phyloP scores from a whole-genome alignment of 2,113 vertebrate genomes.

The Gambusia holbrooki region DNA sequence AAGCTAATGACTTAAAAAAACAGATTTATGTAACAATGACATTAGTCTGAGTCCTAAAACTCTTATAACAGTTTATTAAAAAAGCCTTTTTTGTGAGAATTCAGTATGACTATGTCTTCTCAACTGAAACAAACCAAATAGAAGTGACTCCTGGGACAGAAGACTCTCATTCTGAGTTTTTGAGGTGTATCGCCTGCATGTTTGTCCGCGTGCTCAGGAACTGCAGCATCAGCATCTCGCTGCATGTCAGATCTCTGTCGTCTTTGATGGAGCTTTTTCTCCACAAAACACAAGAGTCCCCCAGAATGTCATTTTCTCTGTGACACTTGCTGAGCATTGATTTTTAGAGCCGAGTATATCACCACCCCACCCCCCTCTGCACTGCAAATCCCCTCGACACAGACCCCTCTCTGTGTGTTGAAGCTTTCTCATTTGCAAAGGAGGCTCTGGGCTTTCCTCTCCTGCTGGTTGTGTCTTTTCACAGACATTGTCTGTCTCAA shows the following conservation, averaged over 20 bases:
- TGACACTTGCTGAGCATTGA: constrained; percentile 1
- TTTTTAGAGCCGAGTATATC: not conserved
- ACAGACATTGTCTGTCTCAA: not conserved
- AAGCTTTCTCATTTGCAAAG: not conserved
- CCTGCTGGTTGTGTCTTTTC: not conserved
- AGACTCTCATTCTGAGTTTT: not conserved
- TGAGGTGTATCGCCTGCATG: not conserved
- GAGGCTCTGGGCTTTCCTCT: not conserved
- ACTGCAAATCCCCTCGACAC: not conserved
- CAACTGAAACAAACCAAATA: too few relatives aligned
- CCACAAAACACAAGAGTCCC: not conserved
- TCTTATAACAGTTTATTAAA: too few relatives aligned
- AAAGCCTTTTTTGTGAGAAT: too few relatives aligned
- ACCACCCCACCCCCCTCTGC: too few relatives aligned
- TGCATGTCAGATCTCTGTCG: not conserved
- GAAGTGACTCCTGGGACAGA: not conserved
- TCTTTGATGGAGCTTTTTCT: not conserved
- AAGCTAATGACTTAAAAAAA: too few relatives aligned
- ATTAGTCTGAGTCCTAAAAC: too few relatives aligned
- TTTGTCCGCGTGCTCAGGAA: not conserved
- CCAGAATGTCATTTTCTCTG: not conserved
- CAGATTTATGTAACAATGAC: too few relatives aligned
- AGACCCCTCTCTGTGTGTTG: not conserved
- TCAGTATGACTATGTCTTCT: too few relatives aligned
- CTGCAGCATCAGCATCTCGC: not conserved